Base-by-base conservation (phyloP, 1,140 invertebrate species). In the Zaprionus camerounensis region DNA sequence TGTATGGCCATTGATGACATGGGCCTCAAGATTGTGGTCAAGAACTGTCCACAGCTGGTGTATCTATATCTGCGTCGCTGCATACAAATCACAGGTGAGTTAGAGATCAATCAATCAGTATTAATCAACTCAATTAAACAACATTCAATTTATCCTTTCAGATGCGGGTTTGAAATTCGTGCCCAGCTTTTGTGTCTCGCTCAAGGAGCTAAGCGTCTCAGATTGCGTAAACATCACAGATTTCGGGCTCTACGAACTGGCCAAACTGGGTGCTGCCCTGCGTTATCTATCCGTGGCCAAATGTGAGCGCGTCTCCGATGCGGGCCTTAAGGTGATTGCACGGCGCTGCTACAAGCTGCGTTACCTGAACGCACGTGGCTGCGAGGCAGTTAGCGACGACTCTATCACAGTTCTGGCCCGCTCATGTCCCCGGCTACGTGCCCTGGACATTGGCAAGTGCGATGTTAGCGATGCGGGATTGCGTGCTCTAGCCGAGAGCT, bases 21-120 rank as follows among this genome's bases (percentile, higher is more conserved):
- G 22, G 97, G 97, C 5, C 93, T 99, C 2, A 95, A 96, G 70
- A 94, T 96, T 13, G 96, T 98, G 38, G 95, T 98, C 1, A 94
- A 96, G 44, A 97, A 97, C 66, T 98, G 97, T 93, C 96, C 97
- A 2, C 96, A 98, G 78, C 94, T 99, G 44, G 95, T 95, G 64
- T 97, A 97, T 92, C 94, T 99, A n/a, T 98, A 98, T 93, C 94
- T 99, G 20, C 94, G 98, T 73, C 94, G 98, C 84, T 99, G 98
- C 93, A 94, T 95, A 81, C 95, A 96, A 93, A 96, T 98, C 65
- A 97, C 97, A 93, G 96, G 96, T 96, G 92, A 93, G 75, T 36
- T 36, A 4, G 3, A 17, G 24, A 11, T 13, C 24, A 3, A 61
- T 41, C 20, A 49, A 15, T 22, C 3, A n/a, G 26, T 53, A 56